Conservation (phyloP, 2,113 vertebrate genomes). For the Lepus timidus region DNA sequence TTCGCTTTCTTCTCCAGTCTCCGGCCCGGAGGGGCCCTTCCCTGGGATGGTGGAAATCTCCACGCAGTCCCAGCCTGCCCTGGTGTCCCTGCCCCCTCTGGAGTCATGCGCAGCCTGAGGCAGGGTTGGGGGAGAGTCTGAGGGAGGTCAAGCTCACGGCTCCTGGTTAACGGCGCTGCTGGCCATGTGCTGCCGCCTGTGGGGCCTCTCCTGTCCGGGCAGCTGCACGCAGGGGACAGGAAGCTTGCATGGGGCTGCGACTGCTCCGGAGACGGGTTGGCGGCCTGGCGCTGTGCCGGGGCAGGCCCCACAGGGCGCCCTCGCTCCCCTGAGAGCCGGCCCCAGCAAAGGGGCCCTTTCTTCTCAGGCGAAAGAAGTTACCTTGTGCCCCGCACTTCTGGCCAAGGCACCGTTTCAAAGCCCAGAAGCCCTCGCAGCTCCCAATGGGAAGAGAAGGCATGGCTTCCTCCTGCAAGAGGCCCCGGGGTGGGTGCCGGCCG, state of each 20-base stretch:
- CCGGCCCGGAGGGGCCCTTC: not conserved
- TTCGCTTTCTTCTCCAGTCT: not conserved
- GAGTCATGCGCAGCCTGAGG: not conserved
- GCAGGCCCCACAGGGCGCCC: not conserved
- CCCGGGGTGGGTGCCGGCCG: not conserved
- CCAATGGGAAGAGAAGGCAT: not conserved
- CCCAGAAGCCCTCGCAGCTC: not conserved
- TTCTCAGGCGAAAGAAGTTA: not conserved
- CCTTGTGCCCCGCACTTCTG: not conserved
- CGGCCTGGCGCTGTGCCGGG: not conserved
- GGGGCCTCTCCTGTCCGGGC: not conserved
- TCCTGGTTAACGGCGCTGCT: not conserved
- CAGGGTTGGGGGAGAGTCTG: not conserved
- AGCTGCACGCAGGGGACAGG: not conserved
- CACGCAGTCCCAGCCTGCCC: not conserved
- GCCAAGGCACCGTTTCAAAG: not conserved
- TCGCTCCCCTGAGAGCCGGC: not conserved
- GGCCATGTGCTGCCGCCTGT: rapidly evolving
- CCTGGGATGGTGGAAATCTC: not conserved
- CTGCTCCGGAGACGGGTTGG: not conserved
- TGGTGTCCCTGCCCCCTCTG: rapidly evolving
- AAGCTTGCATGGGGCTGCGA: not conserved
- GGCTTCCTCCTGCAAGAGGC: not conserved
- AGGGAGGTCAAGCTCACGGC: rapidly evolving
- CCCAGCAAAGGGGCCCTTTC: not conserved